phyloP scores from a whole-genome alignment of 2,797 vertebrate genomes.

The Clarias pachynema region DNA sequence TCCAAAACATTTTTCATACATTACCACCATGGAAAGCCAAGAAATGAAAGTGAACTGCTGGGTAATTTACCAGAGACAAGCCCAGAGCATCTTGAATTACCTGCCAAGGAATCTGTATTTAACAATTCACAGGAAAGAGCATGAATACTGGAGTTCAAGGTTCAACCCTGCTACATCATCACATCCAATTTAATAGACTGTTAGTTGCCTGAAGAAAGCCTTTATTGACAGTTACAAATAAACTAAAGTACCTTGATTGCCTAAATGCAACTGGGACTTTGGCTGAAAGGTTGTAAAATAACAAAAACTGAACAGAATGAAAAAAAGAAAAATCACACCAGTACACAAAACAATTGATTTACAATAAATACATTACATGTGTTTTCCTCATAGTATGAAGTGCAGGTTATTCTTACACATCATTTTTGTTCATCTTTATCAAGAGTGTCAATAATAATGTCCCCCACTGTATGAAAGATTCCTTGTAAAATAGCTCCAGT shows the following conservation, averaged over 20 bases:
- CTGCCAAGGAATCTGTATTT: not conserved
- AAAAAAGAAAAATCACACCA: not conserved
- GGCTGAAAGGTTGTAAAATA: conserved; percentile 7
- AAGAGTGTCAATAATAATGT: conserved; percentile 25
- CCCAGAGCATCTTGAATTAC: not conserved
- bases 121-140: not conserved
- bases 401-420: not conserved
- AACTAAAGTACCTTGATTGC: conserved; percentile 25
- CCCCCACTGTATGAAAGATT: conserved; percentile 15
- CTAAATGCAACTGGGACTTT: conserved; percentile 17
- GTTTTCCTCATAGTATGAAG: not conserved
- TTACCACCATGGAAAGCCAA: not conserved
- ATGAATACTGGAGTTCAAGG: not conserved
- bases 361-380: conserved; percentile 19
- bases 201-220: not conserved
- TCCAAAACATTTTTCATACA: not conserved
- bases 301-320: conserved; percentile 1
- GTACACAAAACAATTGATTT: conserved; percentile 10
- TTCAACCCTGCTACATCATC: not conserved
- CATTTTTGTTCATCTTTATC: conserved; percentile 35
- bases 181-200: not conserved
- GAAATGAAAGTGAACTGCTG: not conserved
- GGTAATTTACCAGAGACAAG: not conserved
- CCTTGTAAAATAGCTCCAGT: not conserved
- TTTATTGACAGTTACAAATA: conserved; percentile 30